These are phyloP conservation scores for Aphrophora alni DNA, from an alignment of 2,888 invertebrate genomes.

Conservation along the genomic window DNA sequence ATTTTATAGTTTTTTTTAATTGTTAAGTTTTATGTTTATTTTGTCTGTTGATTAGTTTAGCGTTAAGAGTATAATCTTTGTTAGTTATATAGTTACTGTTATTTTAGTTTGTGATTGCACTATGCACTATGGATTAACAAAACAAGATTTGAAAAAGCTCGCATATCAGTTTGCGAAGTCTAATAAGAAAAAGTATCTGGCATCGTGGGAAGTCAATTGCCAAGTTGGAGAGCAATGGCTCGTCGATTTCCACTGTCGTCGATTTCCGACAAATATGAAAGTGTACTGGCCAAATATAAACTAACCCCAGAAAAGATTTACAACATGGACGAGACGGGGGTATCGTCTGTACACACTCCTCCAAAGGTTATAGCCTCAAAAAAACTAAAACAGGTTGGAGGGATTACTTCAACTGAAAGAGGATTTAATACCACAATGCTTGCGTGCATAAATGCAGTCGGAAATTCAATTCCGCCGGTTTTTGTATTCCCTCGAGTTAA, in stretches of 20 bases:
- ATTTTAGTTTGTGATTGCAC: no score
- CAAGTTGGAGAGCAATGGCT: slow-evolving; percentile 18
- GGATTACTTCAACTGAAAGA: slow-evolving; percentile 9
- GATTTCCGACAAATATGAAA: no score
- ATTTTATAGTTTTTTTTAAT: no score
- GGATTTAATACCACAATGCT: slow-evolving; percentile 9
- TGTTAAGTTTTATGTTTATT: no score
- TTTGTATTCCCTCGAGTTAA: slow-evolving; percentile 6
- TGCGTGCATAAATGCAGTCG: slow-evolving; percentile 10
- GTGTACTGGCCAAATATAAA: no score
- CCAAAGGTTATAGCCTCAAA: slow-evolving; percentile 4
- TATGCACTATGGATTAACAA: slow-evolving; percentile 16
- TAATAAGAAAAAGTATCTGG: neutral
- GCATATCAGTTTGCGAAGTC: slow-evolving; percentile 17
- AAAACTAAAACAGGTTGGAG: slow-evolving; percentile 8
- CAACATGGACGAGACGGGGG: no score
- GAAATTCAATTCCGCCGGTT: slow-evolving; percentile 13
- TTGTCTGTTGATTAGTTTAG: no score
- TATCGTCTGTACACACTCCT: slow-evolving; percentile 4
- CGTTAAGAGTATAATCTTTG: no score
- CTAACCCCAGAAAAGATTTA: no score
- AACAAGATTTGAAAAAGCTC: slow-evolving; percentile 1
- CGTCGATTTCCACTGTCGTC: no score
- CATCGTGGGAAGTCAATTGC: slow-evolving; percentile 6
- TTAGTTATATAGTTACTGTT: no score